These are phyloP conservation scores for Caenorhabditis sp. DNA, from an alignment of 2,888 invertebrate genomes.

Conservation along the genomic window DNA sequence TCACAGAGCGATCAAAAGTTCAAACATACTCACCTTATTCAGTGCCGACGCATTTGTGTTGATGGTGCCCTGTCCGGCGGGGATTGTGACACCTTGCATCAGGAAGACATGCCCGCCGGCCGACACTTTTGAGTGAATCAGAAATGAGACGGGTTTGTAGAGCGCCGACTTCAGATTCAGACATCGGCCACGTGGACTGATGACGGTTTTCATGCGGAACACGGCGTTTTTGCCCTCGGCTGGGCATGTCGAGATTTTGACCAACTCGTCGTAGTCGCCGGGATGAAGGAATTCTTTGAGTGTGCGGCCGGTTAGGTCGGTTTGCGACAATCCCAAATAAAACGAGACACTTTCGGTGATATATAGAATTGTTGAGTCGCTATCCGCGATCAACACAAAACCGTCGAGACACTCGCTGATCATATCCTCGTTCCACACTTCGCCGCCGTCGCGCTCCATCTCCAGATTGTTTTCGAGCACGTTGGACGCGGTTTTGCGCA, in stretches of 20 bases:
- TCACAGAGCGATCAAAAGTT: slow-evolving; percentile 7
- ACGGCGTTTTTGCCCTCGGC: slow-evolving; percentile 72
- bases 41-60: slow-evolving; percentile 48
- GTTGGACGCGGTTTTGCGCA: slow-evolving; percentile 56
- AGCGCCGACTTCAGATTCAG: slow-evolving; percentile 93
- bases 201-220: slow-evolving; percentile 88
- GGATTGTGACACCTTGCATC: slow-evolving; percentile 58
- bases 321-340: slow-evolving; percentile 90
- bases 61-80: slow-evolving; percentile 63
- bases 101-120: slow-evolving; percentile 53
- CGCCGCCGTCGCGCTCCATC: slow-evolving; percentile 13
- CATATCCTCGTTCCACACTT: slow-evolving; percentile 57
- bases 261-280: slow-evolving; percentile 91
- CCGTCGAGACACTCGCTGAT: slow-evolving; percentile 79
- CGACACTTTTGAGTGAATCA: slow-evolving; percentile 49
- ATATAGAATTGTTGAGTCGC: slow-evolving; percentile 89
- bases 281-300: slow-evolving; percentile 93
- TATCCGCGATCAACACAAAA: slow-evolving; percentile 85
- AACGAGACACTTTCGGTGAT: slow-evolving; percentile 89
- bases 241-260: neutral
- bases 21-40: slow-evolving; percentile 40
- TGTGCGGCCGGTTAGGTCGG: slow-evolving; percentile 93
- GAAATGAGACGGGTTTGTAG: slow-evolving; percentile 77
- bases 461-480: slow-evolving; percentile 29
- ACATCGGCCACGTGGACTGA: slow-evolving; percentile 89